Base-by-base conservation (phyloP, 2,113 vertebrate genomes). In the Onychorhynchus coronatus region DNA sequence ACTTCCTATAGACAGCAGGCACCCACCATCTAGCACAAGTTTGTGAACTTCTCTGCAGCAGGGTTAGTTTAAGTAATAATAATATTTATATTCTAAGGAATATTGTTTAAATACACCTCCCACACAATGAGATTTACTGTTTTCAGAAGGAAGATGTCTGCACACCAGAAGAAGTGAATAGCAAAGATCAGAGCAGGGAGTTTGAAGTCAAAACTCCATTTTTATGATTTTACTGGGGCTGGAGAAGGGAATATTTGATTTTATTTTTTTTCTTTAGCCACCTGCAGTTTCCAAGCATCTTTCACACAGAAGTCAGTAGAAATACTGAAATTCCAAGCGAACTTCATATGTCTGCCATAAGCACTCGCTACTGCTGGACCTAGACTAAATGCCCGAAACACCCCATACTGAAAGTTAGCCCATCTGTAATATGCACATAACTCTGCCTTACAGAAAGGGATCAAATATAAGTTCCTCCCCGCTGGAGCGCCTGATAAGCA, bases 81-180 rank as follows among this genome's bases (percentile, higher is more conserved):
- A 96, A 94, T 91, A 96, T 95, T 97, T 96, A 93, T 86, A 33
- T 81, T 89, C 49, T 58, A 62, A 93, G 92, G 92, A 91, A 87
- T 31, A 53, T n/a, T 85, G 83, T 93, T 87, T 92, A 96, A 95
- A 91, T 53, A 94, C 70, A 94, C 86, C 70, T 96, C 96, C 95
- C 87, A 95, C 91, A 82, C 87, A 79, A 93, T 35, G 58, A 93
- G 58, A 58, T 85, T 85, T 62, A 86, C 91, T 94, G 91, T 85
- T 92, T 96, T 94, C 91, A 85, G 89, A 74, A 37, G n/a, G 61
- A 67, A 61, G 37, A 92, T 31, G 85, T 52, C 52, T 84, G 72
- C 25, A 52, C 13, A 33, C 74, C 39, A 84, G 55, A 73, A 87
- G 81, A 83, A 74, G 28, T 3, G 3, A 88, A 76, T 4, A 75